phyloP scores from a whole-genome alignment of 2,797 vertebrate species.

The Sebastes kiyomatsui region DNA sequence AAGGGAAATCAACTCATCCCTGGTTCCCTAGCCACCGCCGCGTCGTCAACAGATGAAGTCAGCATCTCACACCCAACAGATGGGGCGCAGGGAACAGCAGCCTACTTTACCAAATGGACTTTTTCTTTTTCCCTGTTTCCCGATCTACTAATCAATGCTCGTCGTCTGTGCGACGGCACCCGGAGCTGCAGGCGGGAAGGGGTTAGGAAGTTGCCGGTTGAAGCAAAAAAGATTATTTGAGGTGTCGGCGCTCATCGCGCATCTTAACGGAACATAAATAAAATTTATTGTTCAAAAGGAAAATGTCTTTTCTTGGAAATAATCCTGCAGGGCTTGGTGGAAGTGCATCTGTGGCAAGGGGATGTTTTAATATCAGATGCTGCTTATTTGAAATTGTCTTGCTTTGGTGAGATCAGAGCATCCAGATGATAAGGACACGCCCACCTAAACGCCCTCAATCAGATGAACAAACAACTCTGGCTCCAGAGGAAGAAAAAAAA shows the following conservation, averaged over 20 bases:
- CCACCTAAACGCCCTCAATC: conserved; percentile 78
- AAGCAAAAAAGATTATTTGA: conserved; percentile 20
- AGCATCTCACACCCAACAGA: conserved; percentile 78
- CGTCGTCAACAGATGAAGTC: conserved; percentile 77
- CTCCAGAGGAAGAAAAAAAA: conserved; percentile 51
- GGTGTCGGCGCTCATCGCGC: neutral
- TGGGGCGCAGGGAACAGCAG: conserved; percentile 74
- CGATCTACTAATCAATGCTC: conserved; percentile 53
- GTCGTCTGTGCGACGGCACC: conserved; percentile 21
- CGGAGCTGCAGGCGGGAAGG: conserved; percentile 19
- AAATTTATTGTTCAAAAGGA: conserved; percentile 50
- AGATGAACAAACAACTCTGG: conserved; percentile 74
- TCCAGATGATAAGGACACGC: conserved; percentile 77
- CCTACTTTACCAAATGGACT: conserved; percentile 74
- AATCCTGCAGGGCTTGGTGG: conserved; percentile 53
- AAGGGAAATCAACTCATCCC: conserved; percentile 76
- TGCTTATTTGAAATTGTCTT: conserved; percentile 62
- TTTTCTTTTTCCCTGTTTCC: conserved; percentile 45
- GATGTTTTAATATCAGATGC: conserved; percentile 73
- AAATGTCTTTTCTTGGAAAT: conserved; percentile 54
- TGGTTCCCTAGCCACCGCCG: conserved; percentile 64
- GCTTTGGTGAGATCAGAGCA: conserved; percentile 69
- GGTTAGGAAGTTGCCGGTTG: conserved; percentile 24
- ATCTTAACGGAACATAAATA: conserved; percentile 6
- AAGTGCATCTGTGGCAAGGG: conserved; percentile 47